phyloP scores from a whole-genome alignment of 2,888 invertebrate genomes.

The Anodontia alba region DNA sequence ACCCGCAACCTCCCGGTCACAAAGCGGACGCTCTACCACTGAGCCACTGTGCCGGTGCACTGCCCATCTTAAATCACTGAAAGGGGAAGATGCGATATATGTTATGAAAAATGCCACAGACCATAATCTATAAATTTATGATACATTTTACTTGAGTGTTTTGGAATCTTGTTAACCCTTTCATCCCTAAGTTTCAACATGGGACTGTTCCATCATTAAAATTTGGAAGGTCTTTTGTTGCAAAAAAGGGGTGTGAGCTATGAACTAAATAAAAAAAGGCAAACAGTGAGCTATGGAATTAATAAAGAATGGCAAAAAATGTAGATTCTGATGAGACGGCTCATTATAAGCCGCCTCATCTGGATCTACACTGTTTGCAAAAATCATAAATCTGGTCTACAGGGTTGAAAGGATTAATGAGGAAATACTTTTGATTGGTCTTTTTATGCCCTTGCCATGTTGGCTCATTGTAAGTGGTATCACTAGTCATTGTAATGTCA shows the following conservation, averaged over 20 bases:
- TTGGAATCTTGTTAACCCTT: background rate
- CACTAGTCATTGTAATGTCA: slow-evolving; percentile 4
- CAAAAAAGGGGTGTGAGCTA: background rate
- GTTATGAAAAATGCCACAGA: background rate
- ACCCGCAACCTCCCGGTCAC: no score
- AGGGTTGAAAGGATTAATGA: background rate
- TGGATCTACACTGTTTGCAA: no score
- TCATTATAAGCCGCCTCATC: no score
- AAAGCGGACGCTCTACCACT: no score
- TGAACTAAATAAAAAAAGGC: background rate
- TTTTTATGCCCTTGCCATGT: background rate
- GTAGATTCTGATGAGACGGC: background rate
- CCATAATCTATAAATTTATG: background rate
- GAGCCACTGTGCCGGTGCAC: no score
- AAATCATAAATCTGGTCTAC: no score
- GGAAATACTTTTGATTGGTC: background rate
- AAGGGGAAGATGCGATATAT: background rate
- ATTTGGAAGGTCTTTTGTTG: background rate
- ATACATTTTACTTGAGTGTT: background rate
- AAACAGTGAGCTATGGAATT: background rate
- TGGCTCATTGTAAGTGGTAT: background rate
- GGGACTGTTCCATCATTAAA: background rate
- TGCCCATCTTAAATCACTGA: background rate
- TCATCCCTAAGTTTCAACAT: slow-evolving; percentile 2
- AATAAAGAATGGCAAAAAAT: no score